These are phyloP conservation scores for Apocheima hispidaria DNA, from an alignment of 2,888 invertebrate genomes.

Conservation along the genomic window DNA sequence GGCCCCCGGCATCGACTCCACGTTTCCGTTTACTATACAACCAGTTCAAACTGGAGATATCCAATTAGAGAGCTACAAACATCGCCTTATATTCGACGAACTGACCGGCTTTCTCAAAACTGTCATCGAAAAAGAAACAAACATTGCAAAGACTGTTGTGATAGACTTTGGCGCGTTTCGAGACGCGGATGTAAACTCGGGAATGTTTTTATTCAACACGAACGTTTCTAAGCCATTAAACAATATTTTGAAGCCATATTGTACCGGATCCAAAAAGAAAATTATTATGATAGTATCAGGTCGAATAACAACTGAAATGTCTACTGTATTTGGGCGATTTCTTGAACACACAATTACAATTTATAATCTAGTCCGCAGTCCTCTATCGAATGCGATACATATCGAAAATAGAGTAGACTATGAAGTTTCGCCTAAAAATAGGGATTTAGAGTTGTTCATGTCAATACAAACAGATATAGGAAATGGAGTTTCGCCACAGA, in stretches of 20 bases:
- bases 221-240: conserved; percentile 92
- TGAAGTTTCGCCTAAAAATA: conserved; percentile 92
- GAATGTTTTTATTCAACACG: conserved; percentile 98
- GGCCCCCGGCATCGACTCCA: conserved; percentile 39
- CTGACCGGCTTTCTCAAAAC: conserved; percentile 92
- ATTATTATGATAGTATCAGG: conserved; percentile 93
- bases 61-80: conserved; percentile 92
- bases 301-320: conserved; percentile 92
- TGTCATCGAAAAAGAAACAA: conserved; percentile 87
- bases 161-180: conserved; percentile 94
- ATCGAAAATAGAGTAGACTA: conserved; percentile 94
- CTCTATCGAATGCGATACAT: conserved; percentile 90
- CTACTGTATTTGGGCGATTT: conserved; percentile 91
- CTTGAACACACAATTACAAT: conserved; percentile 92
- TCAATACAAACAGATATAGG: conserved; percentile 93
- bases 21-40: conserved; percentile 81
- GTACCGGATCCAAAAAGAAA: conserved; percentile 83
- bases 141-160: conserved; percentile 60
- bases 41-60: conserved; percentile 91
- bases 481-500: conserved; percentile 91
- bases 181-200: conserved; percentile 95
- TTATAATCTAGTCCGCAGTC: conserved; percentile 89
- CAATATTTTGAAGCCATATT: conserved; percentile 90
- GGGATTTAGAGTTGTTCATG: conserved; percentile 96
- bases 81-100: conserved; percentile 93